These are phyloP conservation scores for Rhodeus uyekii DNA, from an alignment of 2,797 vertebrate genomes.

Conservation along the genomic window DNA sequence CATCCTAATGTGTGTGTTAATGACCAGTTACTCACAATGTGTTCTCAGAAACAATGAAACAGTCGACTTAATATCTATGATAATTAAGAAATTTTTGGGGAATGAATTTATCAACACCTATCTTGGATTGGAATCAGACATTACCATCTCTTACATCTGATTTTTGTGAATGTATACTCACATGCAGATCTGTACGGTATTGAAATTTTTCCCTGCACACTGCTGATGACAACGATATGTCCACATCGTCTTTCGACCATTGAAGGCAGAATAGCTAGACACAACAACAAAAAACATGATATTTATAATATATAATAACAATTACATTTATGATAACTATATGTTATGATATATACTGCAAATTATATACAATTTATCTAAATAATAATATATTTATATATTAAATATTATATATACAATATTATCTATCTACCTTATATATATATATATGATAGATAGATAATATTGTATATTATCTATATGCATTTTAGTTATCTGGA, in stretches of 20 bases:
- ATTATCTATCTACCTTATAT: not conserved
- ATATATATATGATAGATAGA: no score
- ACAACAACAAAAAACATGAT: not conserved
- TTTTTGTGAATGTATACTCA: conserved; percentile 72
- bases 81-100: not conserved
- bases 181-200: conserved; percentile 95
- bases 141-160: not conserved
- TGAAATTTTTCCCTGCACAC: conserved; percentile 92
- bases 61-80: not conserved
- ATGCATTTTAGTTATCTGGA: no score
- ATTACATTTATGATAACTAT: not conserved
- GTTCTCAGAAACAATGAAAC: not conserved
- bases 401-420: not conserved
- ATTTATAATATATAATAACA: not conserved
- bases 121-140: not conserved
- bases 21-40: not conserved
- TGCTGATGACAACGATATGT: conserved; percentile 92
- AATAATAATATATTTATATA: not conserved
- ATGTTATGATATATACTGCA: not conserved
- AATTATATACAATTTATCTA: not conserved
- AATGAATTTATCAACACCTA: not conserved
- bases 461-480: no score
- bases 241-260: conserved; percentile 87
- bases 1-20: no score
- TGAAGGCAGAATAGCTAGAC: conserved; percentile 87